These are phyloP conservation scores for Capromys pilorides DNA, from an alignment of 2,797 vertebrate genomes.

Conservation along the genomic window DNA sequence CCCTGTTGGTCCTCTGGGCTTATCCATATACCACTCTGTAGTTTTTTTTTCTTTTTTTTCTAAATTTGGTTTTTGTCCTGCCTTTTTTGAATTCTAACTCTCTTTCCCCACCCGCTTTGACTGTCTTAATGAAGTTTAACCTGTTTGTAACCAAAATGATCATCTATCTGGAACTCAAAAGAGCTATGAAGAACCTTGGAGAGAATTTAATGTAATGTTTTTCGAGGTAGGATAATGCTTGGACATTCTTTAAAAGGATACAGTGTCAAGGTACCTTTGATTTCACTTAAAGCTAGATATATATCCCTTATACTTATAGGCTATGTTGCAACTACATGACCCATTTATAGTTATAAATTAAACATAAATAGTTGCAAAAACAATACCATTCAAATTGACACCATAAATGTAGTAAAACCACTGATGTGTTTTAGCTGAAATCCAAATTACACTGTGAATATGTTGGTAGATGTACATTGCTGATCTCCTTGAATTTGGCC, in stretches of 20 bases:
- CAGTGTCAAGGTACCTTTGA: background rate
- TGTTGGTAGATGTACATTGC: background rate
- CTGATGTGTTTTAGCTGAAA: background rate
- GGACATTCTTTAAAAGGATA: constrained; percentile 6
- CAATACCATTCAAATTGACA: constrained; percentile 9
- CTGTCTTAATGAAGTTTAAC: background rate
- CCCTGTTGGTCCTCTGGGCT: background rate
- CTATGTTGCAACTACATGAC: background rate
- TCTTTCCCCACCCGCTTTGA: background rate
- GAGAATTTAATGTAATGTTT: constrained; percentile 24
- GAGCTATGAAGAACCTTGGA: background rate
- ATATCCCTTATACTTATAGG: background rate
- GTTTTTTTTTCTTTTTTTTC: background rate
- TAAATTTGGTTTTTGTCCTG: constrained; percentile 24
- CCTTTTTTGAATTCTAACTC: background rate
- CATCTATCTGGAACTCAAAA: constrained; percentile 31
- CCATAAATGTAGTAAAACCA: background rate
- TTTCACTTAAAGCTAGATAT: constrained; percentile 10
- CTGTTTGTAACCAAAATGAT: background rate
- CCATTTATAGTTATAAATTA: constrained; percentile 29
- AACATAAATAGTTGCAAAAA: background rate
- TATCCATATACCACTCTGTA: background rate
- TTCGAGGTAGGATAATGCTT: constrained; percentile 35
- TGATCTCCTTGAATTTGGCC: background rate
- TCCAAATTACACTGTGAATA: background rate